Evolutionary conservation across 2,113 vertebrate genomes (phyloP).

Genomic region (Gopherus evgoodei): DNA sequence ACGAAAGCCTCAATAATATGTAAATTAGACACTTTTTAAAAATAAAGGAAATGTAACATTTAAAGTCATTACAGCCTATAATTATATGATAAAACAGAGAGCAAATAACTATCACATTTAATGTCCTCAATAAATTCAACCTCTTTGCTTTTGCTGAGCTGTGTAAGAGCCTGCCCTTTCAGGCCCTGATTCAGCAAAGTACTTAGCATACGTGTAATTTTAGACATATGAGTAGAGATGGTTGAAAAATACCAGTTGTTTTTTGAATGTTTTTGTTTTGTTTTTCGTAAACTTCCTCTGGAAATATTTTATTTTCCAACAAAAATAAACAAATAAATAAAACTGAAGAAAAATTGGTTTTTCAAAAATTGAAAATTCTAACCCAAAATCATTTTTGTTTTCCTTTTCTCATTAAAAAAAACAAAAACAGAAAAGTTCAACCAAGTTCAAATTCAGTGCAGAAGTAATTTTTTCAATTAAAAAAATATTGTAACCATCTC

Average conservation of each 20-base stretch:
- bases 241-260: neutral
- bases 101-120: neutral
- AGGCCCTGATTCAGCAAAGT: conserved; percentile 23
- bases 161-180: neutral
- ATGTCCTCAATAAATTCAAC: neutral
- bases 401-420: neutral
- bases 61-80: neutral
- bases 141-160: neutral
- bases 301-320: neutral
- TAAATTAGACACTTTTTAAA: neutral
- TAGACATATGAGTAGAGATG: neutral
- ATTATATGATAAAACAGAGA: conserved; percentile 21
- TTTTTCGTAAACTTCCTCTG: neutral
- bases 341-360: neutral
- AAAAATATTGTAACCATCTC: neutral
- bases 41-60: neutral
- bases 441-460: neutral
- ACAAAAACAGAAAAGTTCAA: neutral
- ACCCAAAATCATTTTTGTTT: neutral
- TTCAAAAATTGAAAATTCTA: neutral
- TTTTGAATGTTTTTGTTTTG: neutral
- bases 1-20: neutral
- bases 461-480: neutral
- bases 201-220: neutral
- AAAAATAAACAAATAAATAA: neutral